Base-by-base conservation (phyloP, 1,140 invertebrate species). In the Cotesia glomerata region DNA sequence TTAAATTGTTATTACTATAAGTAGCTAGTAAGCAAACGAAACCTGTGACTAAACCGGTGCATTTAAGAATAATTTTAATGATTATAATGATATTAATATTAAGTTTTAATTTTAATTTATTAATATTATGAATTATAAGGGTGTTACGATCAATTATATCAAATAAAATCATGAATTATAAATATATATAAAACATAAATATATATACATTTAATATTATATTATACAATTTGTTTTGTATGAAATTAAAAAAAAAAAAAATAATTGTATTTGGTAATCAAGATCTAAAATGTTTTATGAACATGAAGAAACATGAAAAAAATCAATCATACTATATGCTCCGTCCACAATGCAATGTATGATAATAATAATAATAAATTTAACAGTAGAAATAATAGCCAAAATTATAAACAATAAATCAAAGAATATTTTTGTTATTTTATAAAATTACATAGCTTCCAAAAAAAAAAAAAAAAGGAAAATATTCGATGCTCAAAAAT, bases 301-400 rank as follows among this genome's bases (percentile, higher is more conserved):
- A 54, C 1, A 26, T 26, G 26, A 26, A 2, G 32, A 67, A 52
- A 51, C 18, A 26, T 69, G 1, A 36, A 5, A 58, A 65, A 71
- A 78, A 77, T 77, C 73, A 75, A 75, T 78, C 79, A 82, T 82
- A 77, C 79, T 83, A 81, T 81, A 76, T 49, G 72, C 77, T 83
- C 82, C 82, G 82, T 83, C 82, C 82, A 76, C 67, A 65, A 67
- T 59, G 54, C 16, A 51, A 70, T 74, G 63, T 69, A 74, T 65
- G 52, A 61, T 58, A 68, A 52, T 68, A 70, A 13, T 26, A 26
- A 56, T 62, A 63, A 71, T 52, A 71, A 71, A 58, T n/a, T 61
- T 59, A 54, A 16, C n/a, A 16, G 54, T 52, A 35, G 51, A 26
- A 62, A 26, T 64, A 18, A 67, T 52, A 16, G 26, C 26, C 26